phyloP scores from a whole-genome alignment of 2,113 vertebrate species.

The Acanthochromis polyacanthus region DNA sequence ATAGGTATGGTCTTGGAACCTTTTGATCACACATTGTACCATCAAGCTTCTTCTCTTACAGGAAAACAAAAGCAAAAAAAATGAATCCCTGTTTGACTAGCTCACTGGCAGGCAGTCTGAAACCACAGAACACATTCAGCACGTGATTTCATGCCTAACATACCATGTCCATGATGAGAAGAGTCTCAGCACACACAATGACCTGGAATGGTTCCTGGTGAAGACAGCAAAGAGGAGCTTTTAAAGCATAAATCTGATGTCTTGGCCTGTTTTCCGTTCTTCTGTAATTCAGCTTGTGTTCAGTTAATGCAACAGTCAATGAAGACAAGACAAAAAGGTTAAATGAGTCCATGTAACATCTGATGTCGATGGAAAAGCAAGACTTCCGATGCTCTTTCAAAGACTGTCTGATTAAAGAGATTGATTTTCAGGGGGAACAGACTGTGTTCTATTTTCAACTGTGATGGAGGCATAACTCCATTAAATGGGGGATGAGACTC shows the following conservation, averaged over 20 bases:
- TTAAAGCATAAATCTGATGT: neutral
- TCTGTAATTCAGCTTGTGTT: neutral
- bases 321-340: too few relatives aligned
- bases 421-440: too few relatives aligned
- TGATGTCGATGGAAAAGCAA: too few relatives aligned
- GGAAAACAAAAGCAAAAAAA: neutral
- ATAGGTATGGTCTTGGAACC: too few relatives aligned
- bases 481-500: neutral
- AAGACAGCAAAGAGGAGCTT: conserved; percentile 7
- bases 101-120: neutral
- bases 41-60: neutral
- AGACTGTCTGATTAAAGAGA: too few relatives aligned
- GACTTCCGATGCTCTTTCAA: too few relatives aligned
- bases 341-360: too few relatives aligned
- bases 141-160: conserved; percentile 40
- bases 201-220: conserved; percentile 95
- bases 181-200: conserved; percentile 92
- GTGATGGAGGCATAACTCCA: neutral
- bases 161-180: conserved; percentile 98
- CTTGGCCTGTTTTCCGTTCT: neutral
- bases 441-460: neutral
- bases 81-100: neutral
- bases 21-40: neutral
- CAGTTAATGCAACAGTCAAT: too few relatives aligned
- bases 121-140: neutral